These are phyloP conservation scores for Luperina nickerlii DNA, from an alignment of 2,888 invertebrate genomes.

Conservation along the genomic window DNA sequence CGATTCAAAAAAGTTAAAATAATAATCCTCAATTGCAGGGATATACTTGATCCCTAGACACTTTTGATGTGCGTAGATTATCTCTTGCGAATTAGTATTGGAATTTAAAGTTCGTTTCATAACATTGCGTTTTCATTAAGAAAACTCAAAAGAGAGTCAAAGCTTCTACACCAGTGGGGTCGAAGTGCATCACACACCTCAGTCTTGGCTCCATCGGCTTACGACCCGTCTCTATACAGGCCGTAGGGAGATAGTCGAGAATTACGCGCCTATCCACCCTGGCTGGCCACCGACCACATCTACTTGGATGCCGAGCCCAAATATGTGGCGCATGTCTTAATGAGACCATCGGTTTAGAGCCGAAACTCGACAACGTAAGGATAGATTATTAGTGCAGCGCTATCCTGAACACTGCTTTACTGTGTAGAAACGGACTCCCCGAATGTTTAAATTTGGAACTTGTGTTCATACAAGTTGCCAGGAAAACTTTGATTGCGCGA, in stretches of 20 bases:
- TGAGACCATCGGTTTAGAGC: conserved; percentile 26
- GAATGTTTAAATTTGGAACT: background rate
- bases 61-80: background rate
- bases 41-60: too few species aligned
- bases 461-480: background rate
- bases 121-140: background rate
- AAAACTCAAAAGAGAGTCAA: conserved; percentile 28
- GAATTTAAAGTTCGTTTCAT: background rate
- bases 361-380: conserved; percentile 23
- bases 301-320: background rate
- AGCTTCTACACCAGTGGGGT: conserved; percentile 31
- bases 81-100: background rate
- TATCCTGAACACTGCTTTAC: conserved; percentile 30
- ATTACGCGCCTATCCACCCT: background rate
- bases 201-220: conserved; percentile 1
- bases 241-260: background rate
- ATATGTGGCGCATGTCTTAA: background rate
- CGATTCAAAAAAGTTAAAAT: too few species aligned
- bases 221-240: background rate
- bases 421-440: conserved; percentile 43
- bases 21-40: too few species aligned
- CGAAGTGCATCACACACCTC: conserved; percentile 13
- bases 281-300: conserved; percentile 9
- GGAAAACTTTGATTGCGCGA: conserved; percentile 23
- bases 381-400: conserved; percentile 20